These are phyloP conservation scores for Grammomys surdaster DNA, from an alignment of 2,113 vertebrate species.

Conservation along the genomic window DNA sequence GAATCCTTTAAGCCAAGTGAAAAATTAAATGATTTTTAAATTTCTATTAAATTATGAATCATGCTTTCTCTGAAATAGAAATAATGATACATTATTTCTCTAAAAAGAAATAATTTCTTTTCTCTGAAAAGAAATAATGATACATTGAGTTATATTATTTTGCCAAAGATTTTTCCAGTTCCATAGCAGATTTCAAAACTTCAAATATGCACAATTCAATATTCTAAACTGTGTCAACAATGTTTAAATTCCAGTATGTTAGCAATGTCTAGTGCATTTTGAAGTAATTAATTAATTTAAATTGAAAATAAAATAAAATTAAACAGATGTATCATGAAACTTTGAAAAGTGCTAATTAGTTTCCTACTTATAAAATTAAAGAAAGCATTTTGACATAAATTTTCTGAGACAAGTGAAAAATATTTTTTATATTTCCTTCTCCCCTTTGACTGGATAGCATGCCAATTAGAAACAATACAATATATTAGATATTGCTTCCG, in stretches of 20 bases:
- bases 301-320: background rate
- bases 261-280: background rate
- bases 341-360: slow-evolving; percentile 1
- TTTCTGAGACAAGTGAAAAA: background rate
- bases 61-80: background rate
- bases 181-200: background rate
- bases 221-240: background rate
- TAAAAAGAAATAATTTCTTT: no score
- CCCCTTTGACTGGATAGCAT: background rate
- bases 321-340: background rate
- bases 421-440: background rate
- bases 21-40: slow-evolving; percentile 17
- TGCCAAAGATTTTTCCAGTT: background rate
- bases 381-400: slow-evolving; percentile 8
- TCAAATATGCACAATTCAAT: background rate
- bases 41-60: slow-evolving; percentile 40
- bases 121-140: background rate
- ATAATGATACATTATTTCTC: background rate
- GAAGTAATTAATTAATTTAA: slow-evolving; percentile 20
- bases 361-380: background rate
- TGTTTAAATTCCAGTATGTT: background rate
- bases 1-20: background rate
- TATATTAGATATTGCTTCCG: background rate
- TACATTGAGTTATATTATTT: slow-evolving; percentile 1
- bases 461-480: background rate